A percentile compares a stretch with the other conserved stretches of the same genome.
Evolutionary conservation across 2,888 invertebrate species (phyloP).

Genomic region (Gnatocerus cornutus): DNA sequence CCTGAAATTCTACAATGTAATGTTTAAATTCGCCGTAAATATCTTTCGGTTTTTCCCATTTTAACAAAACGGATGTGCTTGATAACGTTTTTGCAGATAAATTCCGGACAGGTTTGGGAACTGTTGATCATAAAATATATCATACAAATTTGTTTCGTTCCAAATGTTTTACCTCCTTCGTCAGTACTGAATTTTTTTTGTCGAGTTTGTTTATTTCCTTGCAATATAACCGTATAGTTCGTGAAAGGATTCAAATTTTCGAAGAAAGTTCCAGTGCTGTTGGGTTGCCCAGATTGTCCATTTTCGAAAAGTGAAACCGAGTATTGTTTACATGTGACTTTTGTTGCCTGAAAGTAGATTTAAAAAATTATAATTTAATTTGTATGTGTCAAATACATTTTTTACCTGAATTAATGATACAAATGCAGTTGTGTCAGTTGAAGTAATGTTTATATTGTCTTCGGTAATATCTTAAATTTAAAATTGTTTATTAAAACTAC

Average conservation of each 20-base stretch:
- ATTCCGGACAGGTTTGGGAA: not conserved
- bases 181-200: slow-evolving; percentile 14
- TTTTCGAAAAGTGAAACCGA: not conserved
- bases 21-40: slow-evolving; percentile 16
- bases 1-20: slow-evolving; percentile 21
- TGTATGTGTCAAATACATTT: no score
- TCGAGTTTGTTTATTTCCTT: not conserved
- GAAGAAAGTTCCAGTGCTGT: not conserved
- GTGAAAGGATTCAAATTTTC: slow-evolving; percentile 5
- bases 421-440: not conserved
- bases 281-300: not conserved
- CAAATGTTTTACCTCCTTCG: slow-evolving; percentile 12
- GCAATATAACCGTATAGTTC: not conserved
- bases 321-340: not conserved
- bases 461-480: not conserved
- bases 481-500: not conserved
- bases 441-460: not conserved
- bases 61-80: not conserved
- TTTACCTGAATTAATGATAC: not conserved
- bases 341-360: not conserved
- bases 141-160: not conserved
- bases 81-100: not conserved
- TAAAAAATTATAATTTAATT: no score
- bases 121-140: not conserved
- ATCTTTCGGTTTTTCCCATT: slow-evolving; percentile 16